Evolutionary conservation across 2,113 vertebrate species (phyloP).

Genomic region (Pandion haliaetus): DNA sequence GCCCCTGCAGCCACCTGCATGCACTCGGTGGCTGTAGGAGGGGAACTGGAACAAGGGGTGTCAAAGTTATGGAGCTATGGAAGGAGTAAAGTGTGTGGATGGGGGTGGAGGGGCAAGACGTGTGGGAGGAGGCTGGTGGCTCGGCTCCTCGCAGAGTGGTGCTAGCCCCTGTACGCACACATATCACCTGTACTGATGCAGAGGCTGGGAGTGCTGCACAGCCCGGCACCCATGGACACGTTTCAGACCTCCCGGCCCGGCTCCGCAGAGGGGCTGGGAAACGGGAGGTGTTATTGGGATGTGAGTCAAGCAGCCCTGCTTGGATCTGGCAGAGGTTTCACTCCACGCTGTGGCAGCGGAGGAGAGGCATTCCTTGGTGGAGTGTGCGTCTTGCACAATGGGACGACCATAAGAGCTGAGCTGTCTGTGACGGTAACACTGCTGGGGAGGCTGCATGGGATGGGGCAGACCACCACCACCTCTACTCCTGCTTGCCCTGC

Average conservation of each 20-base stretch:
- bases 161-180: rapidly evolving
- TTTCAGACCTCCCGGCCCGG: neutral
- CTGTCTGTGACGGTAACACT: neutral
- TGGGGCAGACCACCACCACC: neutral
- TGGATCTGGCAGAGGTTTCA: neutral
- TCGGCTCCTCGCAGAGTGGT: rapidly evolving
- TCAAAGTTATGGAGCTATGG: neutral
- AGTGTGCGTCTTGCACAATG: rapidly evolving
- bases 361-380: no score
- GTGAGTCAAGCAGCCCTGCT: neutral
- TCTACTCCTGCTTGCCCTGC: neutral
- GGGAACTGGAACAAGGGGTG: neutral
- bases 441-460: rapidly evolving
- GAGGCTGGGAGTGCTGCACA: neutral
- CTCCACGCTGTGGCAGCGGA: neutral
- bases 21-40: neutral
- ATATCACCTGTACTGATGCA: rapidly evolving
- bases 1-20: rapidly evolving
- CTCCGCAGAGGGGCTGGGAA: neutral
- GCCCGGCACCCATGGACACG: rapidly evolving
- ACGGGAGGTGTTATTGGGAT: rapidly evolving
- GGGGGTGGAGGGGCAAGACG: neutral
- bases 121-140: neutral
- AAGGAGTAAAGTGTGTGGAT: neutral
- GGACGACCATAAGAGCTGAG: neutral